Evolutionary conservation across 92 coral and sea anemone species (phyloP).

Genomic region (Scolanthus callimorphus): DNA sequence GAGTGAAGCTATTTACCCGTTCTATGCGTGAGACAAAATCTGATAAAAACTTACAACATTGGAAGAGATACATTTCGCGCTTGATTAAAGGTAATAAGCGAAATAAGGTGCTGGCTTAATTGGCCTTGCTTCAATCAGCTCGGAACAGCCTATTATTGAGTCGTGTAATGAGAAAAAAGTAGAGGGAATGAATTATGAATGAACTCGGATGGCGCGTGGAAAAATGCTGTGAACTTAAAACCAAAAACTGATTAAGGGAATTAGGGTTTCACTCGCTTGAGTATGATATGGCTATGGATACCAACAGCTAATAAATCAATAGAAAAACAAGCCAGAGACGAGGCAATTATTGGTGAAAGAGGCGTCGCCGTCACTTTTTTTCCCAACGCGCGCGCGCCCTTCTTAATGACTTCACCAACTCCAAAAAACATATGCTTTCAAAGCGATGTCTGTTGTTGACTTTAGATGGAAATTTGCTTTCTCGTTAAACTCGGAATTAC

Average conservation of each 20-base stretch:
- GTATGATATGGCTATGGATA: slow-evolving; percentile 55
- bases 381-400: too few relatives aligned
- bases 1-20: too few relatives aligned
- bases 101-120: slow-evolving; percentile 44
- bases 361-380: too few relatives aligned
- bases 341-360: too few relatives aligned
- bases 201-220: slow-evolving; percentile 16
- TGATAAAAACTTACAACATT: slow-evolving; percentile 5
- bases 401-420: too few relatives aligned
- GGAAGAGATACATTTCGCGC: slow-evolving; percentile 60
- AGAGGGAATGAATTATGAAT: slow-evolving; percentile 31
- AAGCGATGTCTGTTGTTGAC: not conserved
- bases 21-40: not conserved
- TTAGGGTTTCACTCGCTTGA: slow-evolving; percentile 36
- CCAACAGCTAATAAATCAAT: too few relatives aligned
- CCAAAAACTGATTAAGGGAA: slow-evolving; percentile 30
- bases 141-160: slow-evolving; percentile 20
- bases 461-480: not conserved
- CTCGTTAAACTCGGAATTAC: not conserved
- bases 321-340: too few relatives aligned
- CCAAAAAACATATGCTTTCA: not conserved
- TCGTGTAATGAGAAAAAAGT: slow-evolving; percentile 28
- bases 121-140: slow-evolving; percentile 51
- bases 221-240: slow-evolving; percentile 12
- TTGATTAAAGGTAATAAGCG: slow-evolving; percentile 64